Conservation (phyloP, 1,140 invertebrate genomes). For the Pseudomyrmex flavicornis region DNA sequence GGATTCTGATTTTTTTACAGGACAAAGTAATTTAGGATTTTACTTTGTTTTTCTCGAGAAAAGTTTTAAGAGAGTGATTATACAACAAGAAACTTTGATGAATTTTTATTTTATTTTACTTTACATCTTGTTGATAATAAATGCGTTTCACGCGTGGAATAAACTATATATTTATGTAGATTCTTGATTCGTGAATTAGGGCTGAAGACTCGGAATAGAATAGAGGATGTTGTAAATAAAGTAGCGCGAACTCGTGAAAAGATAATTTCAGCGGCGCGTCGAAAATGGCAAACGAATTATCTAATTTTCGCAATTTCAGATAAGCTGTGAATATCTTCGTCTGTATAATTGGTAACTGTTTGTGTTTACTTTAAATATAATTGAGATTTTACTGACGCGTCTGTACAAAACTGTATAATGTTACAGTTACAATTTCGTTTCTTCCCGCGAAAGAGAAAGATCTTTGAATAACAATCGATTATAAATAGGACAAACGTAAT, state of each 20-base stretch:
- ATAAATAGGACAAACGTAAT: too few relatives aligned
- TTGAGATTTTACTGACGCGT: not conserved
- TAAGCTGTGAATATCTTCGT: constrained; percentile 20
- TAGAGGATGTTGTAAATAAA: constrained; percentile 14
- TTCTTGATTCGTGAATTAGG: not conserved
- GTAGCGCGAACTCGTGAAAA: constrained; percentile 23
- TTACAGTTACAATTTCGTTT: not conserved
- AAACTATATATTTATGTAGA: not conserved
- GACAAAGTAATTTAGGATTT: not conserved
- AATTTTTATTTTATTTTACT: not conserved
- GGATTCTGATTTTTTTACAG: too few relatives aligned
- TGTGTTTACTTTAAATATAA: constrained; percentile 47
- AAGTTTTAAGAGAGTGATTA: not conserved
- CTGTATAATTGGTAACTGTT: constrained; percentile 28
- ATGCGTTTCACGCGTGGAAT: not conserved
- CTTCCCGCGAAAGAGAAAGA: constrained; percentile 11
- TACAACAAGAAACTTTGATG: too few relatives aligned
- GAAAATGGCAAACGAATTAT: constrained; percentile 23
- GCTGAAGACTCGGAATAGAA: not conserved
- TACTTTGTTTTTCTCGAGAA: not conserved
- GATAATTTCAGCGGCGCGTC: constrained; percentile 21
- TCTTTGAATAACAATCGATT: too few relatives aligned
- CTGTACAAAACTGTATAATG: constrained; percentile 28
- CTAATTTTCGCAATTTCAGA: constrained; percentile 32
- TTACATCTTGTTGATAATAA: not conserved